Conservation (phyloP, 1,140 invertebrate genomes). For the Sinonovacula constricta region DNA sequence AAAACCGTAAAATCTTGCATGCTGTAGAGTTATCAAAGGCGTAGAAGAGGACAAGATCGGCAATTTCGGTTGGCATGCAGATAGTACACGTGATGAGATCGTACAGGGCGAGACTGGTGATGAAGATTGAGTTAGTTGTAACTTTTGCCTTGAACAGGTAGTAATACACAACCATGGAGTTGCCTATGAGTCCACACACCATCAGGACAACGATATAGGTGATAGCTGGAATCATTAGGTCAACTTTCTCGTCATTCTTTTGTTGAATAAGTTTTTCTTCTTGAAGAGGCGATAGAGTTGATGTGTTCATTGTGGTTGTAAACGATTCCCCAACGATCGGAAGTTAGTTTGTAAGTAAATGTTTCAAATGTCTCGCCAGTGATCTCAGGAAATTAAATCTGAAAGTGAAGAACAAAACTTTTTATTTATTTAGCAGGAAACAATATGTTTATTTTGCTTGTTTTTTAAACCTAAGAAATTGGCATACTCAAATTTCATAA, state of each 20-base stretch:
- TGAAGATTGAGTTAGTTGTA: background rate
- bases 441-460: too few species aligned
- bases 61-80: background rate
- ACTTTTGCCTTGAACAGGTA: background rate
- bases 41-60: background rate
- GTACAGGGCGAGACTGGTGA: background rate
- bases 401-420: too few species aligned
- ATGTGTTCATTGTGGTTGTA: too few species aligned
- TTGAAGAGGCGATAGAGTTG: too few species aligned
- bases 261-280: too few species aligned
- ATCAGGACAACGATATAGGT: background rate
- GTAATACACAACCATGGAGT: background rate
- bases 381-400: too few species aligned
- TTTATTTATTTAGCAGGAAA: too few species aligned
- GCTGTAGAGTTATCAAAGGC: background rate
- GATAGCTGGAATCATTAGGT: background rate
- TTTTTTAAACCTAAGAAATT: too few species aligned
- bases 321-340: too few species aligned
- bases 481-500: too few species aligned
- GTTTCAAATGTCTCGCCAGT: too few species aligned
- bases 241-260: background rate
- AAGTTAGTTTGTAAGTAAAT: too few species aligned
- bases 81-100: background rate
- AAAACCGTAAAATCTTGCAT: background rate
- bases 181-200: background rate